Base-by-base conservation (phyloP, 2,113 vertebrate species). In the Penelope pileata region DNA sequence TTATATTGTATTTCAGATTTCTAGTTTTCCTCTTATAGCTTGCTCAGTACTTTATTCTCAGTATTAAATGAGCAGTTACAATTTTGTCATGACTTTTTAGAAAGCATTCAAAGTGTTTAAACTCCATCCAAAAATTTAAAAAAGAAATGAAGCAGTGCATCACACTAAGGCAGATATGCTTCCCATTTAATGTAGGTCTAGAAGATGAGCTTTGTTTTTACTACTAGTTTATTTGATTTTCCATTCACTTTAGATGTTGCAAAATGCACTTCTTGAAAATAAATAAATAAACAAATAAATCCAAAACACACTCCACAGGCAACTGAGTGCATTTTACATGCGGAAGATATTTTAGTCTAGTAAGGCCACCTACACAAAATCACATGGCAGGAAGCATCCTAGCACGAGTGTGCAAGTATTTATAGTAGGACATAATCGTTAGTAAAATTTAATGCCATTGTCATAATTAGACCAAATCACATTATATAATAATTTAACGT, bases 41-140 rank as follows among this genome's bases (percentile, higher is more conserved):
- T 74, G 2, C 23, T 74, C 26, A n/a, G 43, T 47, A 51, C 36
- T 91, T 76, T 58, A 62, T 36, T 75, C 22, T 59, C 24, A 66
- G 27, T 73, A 66, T 78, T 51, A 70, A 32, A 58, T 32, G 2
- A 82, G 13, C 15, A 82, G 30, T 63, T 92, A 60, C 5, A 40
- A 6, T 45, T 72, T 73, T 76, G 50, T 83, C 34, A 67, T 64
- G 34, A 54, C 27, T 67, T 18, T 53, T 93, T 80, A 4, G 34
- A 77, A 93, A 73, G 24, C 70, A 63, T 77, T 91, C 88, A 86
- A 80, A 88, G 12, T 42, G 60, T 91, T 90, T 88, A 92, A 82
- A 83, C 6, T 5, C 22, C 26, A 93, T 58, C 12, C 32, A 85
- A 63, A 89, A 84, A 82, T 79, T 62, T 89, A 45, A 53, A 4